Evolutionary conservation across 2,888 invertebrate species (phyloP).

Genomic region (Noctua comes): DNA sequence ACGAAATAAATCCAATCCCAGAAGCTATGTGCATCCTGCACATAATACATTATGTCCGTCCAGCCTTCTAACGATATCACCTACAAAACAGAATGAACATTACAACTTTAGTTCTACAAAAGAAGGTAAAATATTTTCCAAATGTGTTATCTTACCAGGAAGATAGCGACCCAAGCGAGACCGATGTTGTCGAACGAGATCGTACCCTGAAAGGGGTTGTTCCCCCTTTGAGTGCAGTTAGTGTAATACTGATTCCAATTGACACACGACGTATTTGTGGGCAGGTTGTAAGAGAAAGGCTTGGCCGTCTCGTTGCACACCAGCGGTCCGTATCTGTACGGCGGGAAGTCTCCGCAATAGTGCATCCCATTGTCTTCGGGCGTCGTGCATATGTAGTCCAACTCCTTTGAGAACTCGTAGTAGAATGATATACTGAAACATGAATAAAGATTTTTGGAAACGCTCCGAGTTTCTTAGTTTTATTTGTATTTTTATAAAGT

Average conservation of each 20-base stretch:
- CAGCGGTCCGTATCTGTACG: slow-evolving; percentile 93
- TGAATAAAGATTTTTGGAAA: slow-evolving; percentile 39
- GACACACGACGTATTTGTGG: slow-evolving; percentile 95
- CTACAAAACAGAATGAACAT: slow-evolving; percentile 84
- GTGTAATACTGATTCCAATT: slow-evolving; percentile 99
- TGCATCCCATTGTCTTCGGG: slow-evolving; percentile 99
- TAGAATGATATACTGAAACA: slow-evolving; percentile 93
- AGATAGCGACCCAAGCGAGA: slow-evolving; percentile 99
- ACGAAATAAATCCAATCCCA: slow-evolving; percentile 99
- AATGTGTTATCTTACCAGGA: slow-evolving; percentile 94
- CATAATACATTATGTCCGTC: slow-evolving; percentile 99
- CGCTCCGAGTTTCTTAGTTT: slow-evolving; percentile 3
- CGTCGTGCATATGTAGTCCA: slow-evolving; percentile 99
- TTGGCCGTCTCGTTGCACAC: slow-evolving; percentile 94
- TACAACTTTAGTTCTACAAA: slow-evolving; percentile 2
- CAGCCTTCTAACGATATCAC: slow-evolving; percentile 99
- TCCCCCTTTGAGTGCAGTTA: slow-evolving; percentile 96
- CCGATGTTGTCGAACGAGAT: slow-evolving; percentile 99
- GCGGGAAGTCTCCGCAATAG: slow-evolving; percentile 95
- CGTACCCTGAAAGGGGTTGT: slow-evolving; percentile 99
- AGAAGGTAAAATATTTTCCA: background rate
- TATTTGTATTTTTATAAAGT: slow-evolving; percentile 1
- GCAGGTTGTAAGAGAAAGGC: slow-evolving; percentile 90
- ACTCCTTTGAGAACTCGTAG: slow-evolving; percentile 96
- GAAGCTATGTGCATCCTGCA: slow-evolving; percentile 99